These are phyloP conservation scores for Tragelaphus scriptus DNA, from an alignment of 2,113 vertebrate species.

Conservation along the genomic window DNA sequence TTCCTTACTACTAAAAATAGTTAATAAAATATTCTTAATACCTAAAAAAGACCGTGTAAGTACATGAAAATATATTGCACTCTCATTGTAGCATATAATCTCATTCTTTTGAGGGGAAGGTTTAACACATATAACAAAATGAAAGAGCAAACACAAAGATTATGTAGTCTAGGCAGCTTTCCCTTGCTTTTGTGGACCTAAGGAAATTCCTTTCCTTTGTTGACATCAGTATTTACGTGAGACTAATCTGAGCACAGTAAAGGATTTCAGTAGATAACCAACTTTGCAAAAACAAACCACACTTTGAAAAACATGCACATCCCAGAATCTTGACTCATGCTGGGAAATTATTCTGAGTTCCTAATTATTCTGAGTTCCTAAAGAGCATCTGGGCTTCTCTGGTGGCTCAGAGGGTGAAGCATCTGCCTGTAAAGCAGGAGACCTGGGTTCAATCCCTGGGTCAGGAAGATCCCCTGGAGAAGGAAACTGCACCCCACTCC, in stretches of 20 bases:
- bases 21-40: not conserved
- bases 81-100: not conserved
- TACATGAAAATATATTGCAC: not conserved
- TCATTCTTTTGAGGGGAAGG: not conserved
- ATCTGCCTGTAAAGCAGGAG: no score
- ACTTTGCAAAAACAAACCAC: conserved; percentile 55
- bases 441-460: no score
- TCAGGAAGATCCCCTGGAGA: no score
- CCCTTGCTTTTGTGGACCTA: not conserved
- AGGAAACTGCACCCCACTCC: no score
- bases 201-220: conserved; percentile 34
- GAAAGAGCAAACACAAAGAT: not conserved
- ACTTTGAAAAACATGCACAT: conserved; percentile 58
- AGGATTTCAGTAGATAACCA: conserved; percentile 53
- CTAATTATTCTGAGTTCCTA: not conserved
- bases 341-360: conserved; percentile 45
- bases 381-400: no score
- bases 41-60: not conserved
- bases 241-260: conserved; percentile 30
- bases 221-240: not conserved
- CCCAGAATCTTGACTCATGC: conserved; percentile 32
- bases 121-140: not conserved
- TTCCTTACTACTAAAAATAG: not conserved
- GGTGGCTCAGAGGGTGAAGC: no score
- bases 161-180: not conserved